Conservation (phyloP, 2,113 vertebrate species). For the Pica pica region DNA sequence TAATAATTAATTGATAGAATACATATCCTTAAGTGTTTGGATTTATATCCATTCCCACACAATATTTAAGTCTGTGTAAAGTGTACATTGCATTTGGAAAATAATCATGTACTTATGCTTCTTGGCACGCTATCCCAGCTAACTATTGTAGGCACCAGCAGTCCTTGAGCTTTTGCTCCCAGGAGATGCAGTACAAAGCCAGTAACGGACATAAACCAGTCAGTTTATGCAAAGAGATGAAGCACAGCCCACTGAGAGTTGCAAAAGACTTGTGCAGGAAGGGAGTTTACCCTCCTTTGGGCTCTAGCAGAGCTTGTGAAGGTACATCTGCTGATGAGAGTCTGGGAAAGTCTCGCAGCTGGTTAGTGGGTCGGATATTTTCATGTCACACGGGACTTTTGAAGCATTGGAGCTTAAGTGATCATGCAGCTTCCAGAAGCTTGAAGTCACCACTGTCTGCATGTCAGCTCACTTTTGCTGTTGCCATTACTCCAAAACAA, state of each 20-base stretch:
- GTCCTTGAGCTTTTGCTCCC: background rate
- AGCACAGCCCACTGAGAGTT: background rate
- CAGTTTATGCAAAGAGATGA: background rate
- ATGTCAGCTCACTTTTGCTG: background rate
- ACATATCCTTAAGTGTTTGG: background rate
- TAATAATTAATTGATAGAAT: background rate
- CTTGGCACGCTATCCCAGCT: background rate
- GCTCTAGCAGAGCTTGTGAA: background rate
- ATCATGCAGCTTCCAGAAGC: background rate
- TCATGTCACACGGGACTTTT: background rate
- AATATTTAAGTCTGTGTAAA: background rate
- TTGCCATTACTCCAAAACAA: slow-evolving; percentile 5
- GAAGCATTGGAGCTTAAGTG: background rate
- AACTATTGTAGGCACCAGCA: background rate
- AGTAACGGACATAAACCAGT: background rate
- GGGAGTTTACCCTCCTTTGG: background rate
- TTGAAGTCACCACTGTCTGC: background rate
- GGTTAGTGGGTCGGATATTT: background rate
- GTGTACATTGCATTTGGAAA: background rate
- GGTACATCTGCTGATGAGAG: background rate
- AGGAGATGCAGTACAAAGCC: background rate
- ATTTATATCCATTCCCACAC: background rate
- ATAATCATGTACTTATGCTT: background rate
- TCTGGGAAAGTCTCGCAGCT: background rate
- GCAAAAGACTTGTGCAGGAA: background rate